Base-by-base conservation (phyloP, 2,888 invertebrate species). In the Trisateles emortualis region DNA sequence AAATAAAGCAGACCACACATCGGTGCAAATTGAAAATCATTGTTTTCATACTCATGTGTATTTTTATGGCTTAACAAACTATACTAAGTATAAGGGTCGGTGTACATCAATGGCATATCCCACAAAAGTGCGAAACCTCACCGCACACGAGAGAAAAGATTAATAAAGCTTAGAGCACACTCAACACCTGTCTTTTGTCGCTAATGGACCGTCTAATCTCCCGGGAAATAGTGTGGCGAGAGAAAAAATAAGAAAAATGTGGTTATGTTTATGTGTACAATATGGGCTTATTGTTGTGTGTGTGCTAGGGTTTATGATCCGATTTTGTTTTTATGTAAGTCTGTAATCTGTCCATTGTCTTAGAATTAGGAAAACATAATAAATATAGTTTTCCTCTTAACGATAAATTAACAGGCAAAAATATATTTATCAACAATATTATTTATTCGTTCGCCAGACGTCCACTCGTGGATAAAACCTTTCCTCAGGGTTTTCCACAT, bases 141-240 rank as follows among this genome's bases (percentile, higher is more conserved):
- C 73, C 59, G 64, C 72, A 60, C 46, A 42, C 73, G 69, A 84
- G 79, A 90, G 87, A 88, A 90, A 90, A 92, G 91, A 90, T 92
- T 91, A 91, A 92, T 92, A 92, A 91, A 90, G 92, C 92, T 92
- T 92, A 92, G 82, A 73, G 79, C 78, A 84, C 87, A 87, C 86
- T 77, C 79, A 81, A 88, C 92, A 92, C 92, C 92, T 92, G 92
- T 85, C 89, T 81, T 92, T 92, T 92, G 91, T 92, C 86, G 84
- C 89, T 92, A 92, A 92, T 92, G 92, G 92, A 91, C 69, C 56
- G 68, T 76, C 68, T 87, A 87, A 87, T 86, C 87, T 53, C 51
- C 42, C 60, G 74, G 67, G 71, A 74, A 73, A 76, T 74, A 72
- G 67, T 70, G 68, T 5, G 60, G 46, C 54, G 55, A 56, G 56